A percentile compares a stretch with the other conserved stretches of the same genome.
Evolutionary conservation across 2,888 invertebrate genomes (phyloP).

Genomic region (Chymomyza caudatula): DNA sequence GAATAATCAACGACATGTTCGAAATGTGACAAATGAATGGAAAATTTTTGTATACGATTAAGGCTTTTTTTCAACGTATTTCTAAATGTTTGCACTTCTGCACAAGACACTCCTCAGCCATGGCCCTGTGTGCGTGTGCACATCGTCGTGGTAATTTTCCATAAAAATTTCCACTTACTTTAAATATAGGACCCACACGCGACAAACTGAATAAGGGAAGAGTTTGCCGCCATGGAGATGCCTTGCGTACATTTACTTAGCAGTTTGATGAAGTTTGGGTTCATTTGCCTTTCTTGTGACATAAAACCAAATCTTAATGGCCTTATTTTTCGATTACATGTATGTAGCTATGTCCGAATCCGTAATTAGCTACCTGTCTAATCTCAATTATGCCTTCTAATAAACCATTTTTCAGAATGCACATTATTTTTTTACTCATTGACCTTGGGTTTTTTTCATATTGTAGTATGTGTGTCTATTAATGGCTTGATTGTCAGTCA

Average conservation of each 20-base stretch:
- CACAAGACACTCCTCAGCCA: constrained; percentile 1
- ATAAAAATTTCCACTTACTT: constrained; percentile 50
- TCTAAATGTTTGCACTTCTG: constrained; percentile 52
- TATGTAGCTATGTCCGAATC: too few relatives aligned
- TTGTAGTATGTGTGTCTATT: too few relatives aligned
- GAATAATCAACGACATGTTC: neutral
- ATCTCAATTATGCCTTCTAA: too few relatives aligned
- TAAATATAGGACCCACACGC: constrained; percentile 45
- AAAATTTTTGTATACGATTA: constrained; percentile 51
- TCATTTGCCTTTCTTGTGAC: neutral
- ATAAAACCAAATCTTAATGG: too few relatives aligned
- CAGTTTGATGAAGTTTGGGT: too few relatives aligned
- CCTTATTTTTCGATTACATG: too few relatives aligned
- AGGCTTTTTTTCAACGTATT: constrained; percentile 30
- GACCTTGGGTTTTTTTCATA: too few relatives aligned
- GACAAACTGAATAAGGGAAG: constrained; percentile 16
- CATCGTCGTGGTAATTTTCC: constrained; percentile 58
- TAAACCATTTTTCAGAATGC: too few relatives aligned
- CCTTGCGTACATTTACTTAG: too few relatives aligned
- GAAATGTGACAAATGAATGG: constrained; percentile 39
- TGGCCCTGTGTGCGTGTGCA: neutral
- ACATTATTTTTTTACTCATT: too few relatives aligned
- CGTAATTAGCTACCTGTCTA: too few relatives aligned
- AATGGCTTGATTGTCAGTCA: neutral
- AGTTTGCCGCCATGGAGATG: too few relatives aligned